Evolutionary conservation across 2,113 vertebrate species (phyloP), one percentile per base, ranked within the genome.

Genomic region (Myiagra hebetior): DNA sequence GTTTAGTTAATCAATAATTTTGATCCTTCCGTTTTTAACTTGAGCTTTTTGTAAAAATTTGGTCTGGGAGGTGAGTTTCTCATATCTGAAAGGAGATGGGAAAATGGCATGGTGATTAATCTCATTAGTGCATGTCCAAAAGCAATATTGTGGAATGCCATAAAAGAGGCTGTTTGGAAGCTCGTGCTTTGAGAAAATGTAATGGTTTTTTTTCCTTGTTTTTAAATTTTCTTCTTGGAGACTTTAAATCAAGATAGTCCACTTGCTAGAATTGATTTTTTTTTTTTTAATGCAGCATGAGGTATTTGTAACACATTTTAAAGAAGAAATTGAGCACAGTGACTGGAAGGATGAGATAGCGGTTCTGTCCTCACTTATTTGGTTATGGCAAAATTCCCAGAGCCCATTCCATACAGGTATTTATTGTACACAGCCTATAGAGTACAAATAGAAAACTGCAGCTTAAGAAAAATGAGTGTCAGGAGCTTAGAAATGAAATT

Each of bases 341-440:
- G 56, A 88, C 35, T 86, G 35, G 27, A 90, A 88, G 60, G 64
- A 91, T 93, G 68, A 94, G 69, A 56, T 53, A 86, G 37, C 47
- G 74, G 24, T 76, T 84, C 68, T 86, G 42, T 93, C 82, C 55
- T 80, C 59, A 65, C 55, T 80, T 85, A 57, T 41, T 95, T 91
- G 76, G 24, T 87, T 77, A 91, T 95, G 89, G 73, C 64, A 93
- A 89, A 91, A 89, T 96, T 94, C 85, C 85, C 70, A 91, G 91
- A 93, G 22, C 50, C 39, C 0, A 9, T 87, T 96, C 67, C 39
- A 42, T 78, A 52, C 44, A 90, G 55, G n/a, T 89, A 70, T 39
- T 77, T 88, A 28, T 23, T 91, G 24, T 74, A 15, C 46, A 55
- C 44, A 85, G 39, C 62, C 60, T 64, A 60, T 4, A 76, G 44